Base-by-base conservation (phyloP, 1,140 invertebrate species). In the Drosophila mojavensis region DNA sequence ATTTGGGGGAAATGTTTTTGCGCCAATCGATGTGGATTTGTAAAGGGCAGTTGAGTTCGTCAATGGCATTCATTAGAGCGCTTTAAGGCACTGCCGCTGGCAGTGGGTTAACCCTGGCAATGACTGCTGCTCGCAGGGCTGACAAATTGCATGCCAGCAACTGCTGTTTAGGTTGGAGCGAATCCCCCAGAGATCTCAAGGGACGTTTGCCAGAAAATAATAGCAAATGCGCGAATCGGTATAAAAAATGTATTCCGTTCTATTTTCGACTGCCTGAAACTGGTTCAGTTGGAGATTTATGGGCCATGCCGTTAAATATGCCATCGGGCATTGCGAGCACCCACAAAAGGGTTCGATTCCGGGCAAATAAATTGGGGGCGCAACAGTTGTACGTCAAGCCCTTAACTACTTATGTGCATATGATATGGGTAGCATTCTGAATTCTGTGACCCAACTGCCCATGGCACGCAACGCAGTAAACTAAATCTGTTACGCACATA, bases 171-270 rank as follows among this genome's bases (percentile, higher is more conserved):
- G 72, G 78, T 10, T 30, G 17, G 13, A 30, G 17, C 33, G 15
- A 51, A 56, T 65, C 51, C 71, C 79, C 47, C 41, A 60, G 66
- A 65, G 67, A 70, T 39, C 79, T 81, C 78, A 66, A 86, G 61
- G 26, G 71, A 64, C 33, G 58, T 28, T 48, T 41, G 45, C 62
- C 68, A 69, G 43, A 58, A 73, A 74, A 62, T 59, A 53, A 59
- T 66, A 72, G 62, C 54, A 75, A 70, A 60, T 65, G 36, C 60
- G 72, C 72, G 66, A 33, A 59, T 70, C 63, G 67, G 54, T 59
- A 71, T 78, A 78, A 78, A 88, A 88, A 88, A 86, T 88, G 79
- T 88, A 86, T 86, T 82, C 77, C 79, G 79, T 82, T 86, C 83
- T 86, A 82, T 86, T 79, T 78, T 74, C 47, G 47, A 50, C 68